Percentiles rank a stretch among this genome's conserved stretches.
Evolutionary conservation across 2,113 vertebrate species (phyloP).

Genomic region (Sorex fumeus): DNA sequence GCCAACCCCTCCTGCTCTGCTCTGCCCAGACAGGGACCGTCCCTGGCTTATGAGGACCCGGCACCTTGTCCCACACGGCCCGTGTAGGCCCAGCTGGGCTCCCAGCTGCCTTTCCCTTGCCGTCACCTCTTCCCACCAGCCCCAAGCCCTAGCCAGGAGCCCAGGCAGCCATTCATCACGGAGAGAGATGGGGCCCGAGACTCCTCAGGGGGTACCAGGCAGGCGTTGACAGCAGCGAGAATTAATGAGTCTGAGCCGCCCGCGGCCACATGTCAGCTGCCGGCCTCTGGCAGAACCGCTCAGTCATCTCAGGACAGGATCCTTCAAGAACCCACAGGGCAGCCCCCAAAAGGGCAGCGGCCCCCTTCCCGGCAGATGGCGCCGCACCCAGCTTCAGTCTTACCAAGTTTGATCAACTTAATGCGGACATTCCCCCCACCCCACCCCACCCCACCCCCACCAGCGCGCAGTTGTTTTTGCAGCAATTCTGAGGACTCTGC

Average conservation of each 20-base stretch:
- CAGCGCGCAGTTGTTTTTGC: too few relatives aligned
- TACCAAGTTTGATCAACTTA: conserved; percentile 20
- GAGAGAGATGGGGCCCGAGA: background rate
- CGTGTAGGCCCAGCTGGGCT: background rate
- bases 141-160: background rate
- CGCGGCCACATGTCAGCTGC: fast-evolving
- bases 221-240: background rate
- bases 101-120: background rate
- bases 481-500: too few relatives aligned
- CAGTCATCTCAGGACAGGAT: conserved; percentile 44
- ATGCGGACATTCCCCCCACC: background rate
- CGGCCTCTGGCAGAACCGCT: fast-evolving
- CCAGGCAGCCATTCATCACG: background rate
- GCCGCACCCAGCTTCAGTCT: background rate
- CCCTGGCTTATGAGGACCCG: background rate
- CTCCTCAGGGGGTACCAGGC: background rate
- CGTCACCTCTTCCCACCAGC: background rate
- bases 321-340: background rate
- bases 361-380: background rate
- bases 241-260: conserved; percentile 34
- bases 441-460: too few relatives aligned
- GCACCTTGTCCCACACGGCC: background rate
- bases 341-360: background rate
- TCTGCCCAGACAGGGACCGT: fast-evolving
- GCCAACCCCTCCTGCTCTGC: background rate